phyloP scores from a whole-genome alignment of 2,797 vertebrate genomes.

The Aphelocoma californica region DNA sequence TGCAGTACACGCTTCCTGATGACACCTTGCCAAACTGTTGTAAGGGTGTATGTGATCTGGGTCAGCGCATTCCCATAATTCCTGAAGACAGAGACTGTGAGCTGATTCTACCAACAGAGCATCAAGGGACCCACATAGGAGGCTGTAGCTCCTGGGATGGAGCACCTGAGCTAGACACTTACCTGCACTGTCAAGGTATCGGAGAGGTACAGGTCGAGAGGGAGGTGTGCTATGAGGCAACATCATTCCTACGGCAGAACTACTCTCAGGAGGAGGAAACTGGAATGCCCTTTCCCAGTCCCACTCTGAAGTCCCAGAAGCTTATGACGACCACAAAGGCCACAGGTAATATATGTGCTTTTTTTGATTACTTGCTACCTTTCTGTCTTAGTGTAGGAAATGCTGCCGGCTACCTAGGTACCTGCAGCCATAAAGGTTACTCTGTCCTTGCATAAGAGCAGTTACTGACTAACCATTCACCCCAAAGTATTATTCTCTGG shows the following conservation, averaged over 20 bases:
- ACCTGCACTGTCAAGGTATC: conserved; percentile 57
- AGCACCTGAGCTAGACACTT: conserved; percentile 53
- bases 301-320: conserved; percentile 69
- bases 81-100: conserved; percentile 92
- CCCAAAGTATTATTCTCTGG: neutral
- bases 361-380: neutral
- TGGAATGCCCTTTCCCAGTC: conserved; percentile 76
- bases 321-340: conserved; percentile 50
- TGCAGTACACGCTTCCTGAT: conserved; percentile 86
- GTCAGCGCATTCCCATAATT: conserved; percentile 94
- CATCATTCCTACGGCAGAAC: conserved; percentile 73
- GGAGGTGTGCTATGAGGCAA: conserved; percentile 75
- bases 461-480: neutral
- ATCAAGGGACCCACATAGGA: conserved; percentile 47
- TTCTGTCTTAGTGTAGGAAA: neutral
- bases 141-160: conserved; percentile 68
- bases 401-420: neutral
- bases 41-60: conserved; percentile 73
- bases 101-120: conserved; percentile 66
- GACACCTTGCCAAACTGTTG: conserved; percentile 71
- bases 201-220: conserved; percentile 70
- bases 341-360: conserved; percentile 65
- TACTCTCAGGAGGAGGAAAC: conserved; percentile 76
- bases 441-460: neutral
- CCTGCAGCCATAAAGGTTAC: neutral